Base-by-base conservation (phyloP, 2,113 vertebrate genomes). In the Perca schrenkii region DNA sequence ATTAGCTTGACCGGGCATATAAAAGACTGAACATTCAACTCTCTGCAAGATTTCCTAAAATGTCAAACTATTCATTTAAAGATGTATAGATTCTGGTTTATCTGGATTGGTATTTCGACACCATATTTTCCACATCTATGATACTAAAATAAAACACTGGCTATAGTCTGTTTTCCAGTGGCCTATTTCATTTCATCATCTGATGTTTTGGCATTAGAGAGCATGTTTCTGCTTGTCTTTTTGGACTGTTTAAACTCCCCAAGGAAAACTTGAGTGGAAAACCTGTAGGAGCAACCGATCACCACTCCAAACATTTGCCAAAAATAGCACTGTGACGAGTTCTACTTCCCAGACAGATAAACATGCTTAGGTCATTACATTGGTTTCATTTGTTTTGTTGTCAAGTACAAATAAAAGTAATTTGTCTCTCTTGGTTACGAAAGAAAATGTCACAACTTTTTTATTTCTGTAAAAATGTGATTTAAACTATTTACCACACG, bases 401-500 rank as follows among this genome's bases (percentile, higher is more conserved):
- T 76, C 7, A 16, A 40, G 4, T 13, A 43, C 28, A 19, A 57
- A 47, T 1, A 47, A 22, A 57, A 36, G 1, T 43, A 34, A 4
- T 54, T 31, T 0, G 58, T 61, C 8, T 25, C 25, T 47, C 6
- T 61, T 25, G 10, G 28, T 47, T 31, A 28, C 47, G 17, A 4
- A n/a, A 52, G 21, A 11, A 47, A 4, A 28, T 34, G 49, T 19
- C 21, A n/a, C 4, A 31, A 8, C 1, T 61, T 79, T 40, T 2
- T 53, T 28, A 7, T 64, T 13, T 64, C 8, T 36, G 11, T n/a
- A 3, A 57, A 58, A 65, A 63, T 49, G 43, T 66, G 6, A 49
- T 77, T 54, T n/a, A 60, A 49, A 58, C 8, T 3, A 56, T 76
- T 63, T n/a, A 52, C 16, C 10, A 96, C 84, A 21, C 94, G 94